Percentiles rank a stretch among this genome's conserved stretches.
phyloP scores from a whole-genome alignment of 1,140 invertebrate genomes.

The Drosophila guanche region DNA sequence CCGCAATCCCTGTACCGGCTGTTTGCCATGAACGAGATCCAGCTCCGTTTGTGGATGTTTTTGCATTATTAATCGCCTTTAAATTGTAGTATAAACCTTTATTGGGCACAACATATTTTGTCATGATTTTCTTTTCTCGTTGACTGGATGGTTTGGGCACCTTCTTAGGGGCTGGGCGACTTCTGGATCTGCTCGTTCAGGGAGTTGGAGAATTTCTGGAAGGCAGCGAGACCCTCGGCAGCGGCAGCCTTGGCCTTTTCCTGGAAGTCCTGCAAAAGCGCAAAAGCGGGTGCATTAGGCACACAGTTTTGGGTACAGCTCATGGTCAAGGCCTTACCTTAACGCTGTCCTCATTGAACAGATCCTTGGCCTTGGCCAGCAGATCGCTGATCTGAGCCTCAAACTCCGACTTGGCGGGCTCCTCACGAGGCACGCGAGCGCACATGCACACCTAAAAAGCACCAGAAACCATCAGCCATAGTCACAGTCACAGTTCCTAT shows the following conservation, averaged over 20 bases:
- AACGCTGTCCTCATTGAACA: neutral
- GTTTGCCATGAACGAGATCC: slow-evolving; percentile 19
- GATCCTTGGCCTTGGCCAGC: neutral
- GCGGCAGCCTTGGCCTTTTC: too few relatives aligned
- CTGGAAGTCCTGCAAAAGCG: too few relatives aligned
- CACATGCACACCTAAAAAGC: slow-evolving; percentile 45
- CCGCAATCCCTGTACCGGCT: slow-evolving; percentile 16
- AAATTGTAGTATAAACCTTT: slow-evolving; percentile 19
- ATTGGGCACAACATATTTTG: neutral
- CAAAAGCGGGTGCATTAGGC: too few relatives aligned
- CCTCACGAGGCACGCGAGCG: slow-evolving; percentile 34
- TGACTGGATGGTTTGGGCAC: neutral
- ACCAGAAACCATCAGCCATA: neutral
- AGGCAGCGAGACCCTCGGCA: too few relatives aligned
- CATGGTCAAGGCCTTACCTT: neutral
- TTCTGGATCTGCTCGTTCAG: too few relatives aligned
- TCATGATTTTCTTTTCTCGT: neutral
- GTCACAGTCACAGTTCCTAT: neutral
- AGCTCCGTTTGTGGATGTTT: slow-evolving; percentile 35
- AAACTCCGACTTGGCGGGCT: neutral
- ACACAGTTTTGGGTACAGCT: too few relatives aligned
- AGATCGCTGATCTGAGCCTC: fast-evolving
- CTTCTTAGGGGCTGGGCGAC: neutral
- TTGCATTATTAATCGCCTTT: slow-evolving; percentile 3
- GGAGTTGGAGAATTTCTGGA: too few relatives aligned